These are phyloP conservation scores for Poicephalus meyeri DNA, from an alignment of 2,113 vertebrate species.

Conservation along the genomic window DNA sequence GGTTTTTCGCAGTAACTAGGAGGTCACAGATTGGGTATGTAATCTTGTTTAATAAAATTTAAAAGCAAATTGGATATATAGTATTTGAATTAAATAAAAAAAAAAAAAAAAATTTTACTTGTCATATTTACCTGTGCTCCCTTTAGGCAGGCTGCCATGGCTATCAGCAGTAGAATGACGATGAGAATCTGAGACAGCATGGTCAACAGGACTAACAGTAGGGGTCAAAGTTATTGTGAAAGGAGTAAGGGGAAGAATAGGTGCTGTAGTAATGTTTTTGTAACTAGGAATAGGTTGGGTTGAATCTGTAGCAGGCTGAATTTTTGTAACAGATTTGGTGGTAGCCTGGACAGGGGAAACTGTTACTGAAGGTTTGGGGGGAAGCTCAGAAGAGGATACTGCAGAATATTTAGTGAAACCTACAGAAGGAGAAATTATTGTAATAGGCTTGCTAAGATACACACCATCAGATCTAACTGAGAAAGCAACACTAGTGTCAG, in stretches of 20 bases:
- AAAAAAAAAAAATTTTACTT: background rate
- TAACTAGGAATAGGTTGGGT: background rate
- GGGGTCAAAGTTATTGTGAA: slow-evolving; percentile 15
- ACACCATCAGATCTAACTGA: background rate
- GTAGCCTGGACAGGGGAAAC: background rate
- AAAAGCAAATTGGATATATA: background rate
- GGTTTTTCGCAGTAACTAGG: background rate
- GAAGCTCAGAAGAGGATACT: slow-evolving; percentile 2
- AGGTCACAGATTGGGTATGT: background rate
- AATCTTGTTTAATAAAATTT: background rate
- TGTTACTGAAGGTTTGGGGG: background rate
- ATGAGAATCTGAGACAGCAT: slow-evolving; percentile 7
- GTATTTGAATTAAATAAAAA: background rate
- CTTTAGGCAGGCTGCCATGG: background rate
- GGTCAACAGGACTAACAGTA: slow-evolving; percentile 2
- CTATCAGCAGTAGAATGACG: background rate
- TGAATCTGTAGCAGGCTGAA: background rate
- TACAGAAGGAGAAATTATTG: slow-evolving; percentile 28
- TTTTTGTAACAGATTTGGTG: background rate
- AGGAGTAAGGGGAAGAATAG: slow-evolving; percentile 46
- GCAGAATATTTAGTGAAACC: slow-evolving; percentile 6
- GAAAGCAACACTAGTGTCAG: background rate
- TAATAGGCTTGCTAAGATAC: slow-evolving; percentile 11
- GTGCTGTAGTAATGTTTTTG: background rate
- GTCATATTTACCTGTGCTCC: slow-evolving; percentile 65